Evolutionary conservation across 2,888 invertebrate species (phyloP), one percentile per base, ranked within the genome.

Genomic region (Ectemnius lituratus): DNA sequence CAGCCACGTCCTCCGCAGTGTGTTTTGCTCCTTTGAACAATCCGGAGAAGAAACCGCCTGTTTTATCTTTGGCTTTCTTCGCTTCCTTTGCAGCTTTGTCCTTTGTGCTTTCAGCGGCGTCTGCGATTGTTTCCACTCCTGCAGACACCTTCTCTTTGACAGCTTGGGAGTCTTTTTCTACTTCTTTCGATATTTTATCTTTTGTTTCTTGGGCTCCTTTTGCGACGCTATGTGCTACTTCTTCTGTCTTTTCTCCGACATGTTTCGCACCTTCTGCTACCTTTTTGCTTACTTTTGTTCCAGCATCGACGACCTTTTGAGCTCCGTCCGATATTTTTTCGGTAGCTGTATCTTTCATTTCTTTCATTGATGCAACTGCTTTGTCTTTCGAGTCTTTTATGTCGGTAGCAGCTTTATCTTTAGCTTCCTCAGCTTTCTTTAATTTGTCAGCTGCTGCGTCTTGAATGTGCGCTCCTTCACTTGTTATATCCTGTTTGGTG

Each of bases 271-370:
- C 91, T 82, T 92, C 92, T n/a, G 88, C 92, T 92, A 46, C 91
- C 91, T 84, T 92, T 91, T 23, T 91, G 91, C 84, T 91, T 92
- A 91, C 92, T 92, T 4, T 91, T 91, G 84, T 92, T 1, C 73
- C 68, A 2, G 64, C 37, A 37, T 80, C 79, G 0, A 62, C 46
- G 5, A 76, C 56, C 69, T 78, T 73, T n/a, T 76, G 47, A 91
- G 91, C 92, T 91, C 80, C 73, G 58, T 73, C 75, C 8, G 71
- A 52, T 16, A 52, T 52, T 52, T 52, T 52, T 14, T 52, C 52
- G 13, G n/a, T 73, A 2, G 72, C 64, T n/a, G 69, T 68, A 0
- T 80, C 80, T 62, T 83, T 70, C 1, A 59, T 62, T 8, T 73
- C 76, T 62, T 78, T 69, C 5, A 64, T 59, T 0, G 49, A 60